These are phyloP conservation scores for Sesia apiformis DNA, from an alignment of 2,888 invertebrate species.

Conservation along the genomic window DNA sequence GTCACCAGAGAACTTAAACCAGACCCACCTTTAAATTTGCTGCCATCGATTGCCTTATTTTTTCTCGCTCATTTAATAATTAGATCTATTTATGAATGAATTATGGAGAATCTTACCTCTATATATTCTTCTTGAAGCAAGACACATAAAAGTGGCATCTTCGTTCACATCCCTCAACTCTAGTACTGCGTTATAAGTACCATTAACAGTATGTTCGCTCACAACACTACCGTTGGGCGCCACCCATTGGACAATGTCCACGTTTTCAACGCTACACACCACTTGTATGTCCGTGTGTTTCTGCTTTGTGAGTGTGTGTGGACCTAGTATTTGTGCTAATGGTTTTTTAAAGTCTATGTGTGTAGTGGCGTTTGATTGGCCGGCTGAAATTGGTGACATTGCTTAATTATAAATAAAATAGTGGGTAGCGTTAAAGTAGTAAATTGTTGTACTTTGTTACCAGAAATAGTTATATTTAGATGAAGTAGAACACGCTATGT, in stretches of 20 bases:
- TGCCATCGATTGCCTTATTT: too few species aligned
- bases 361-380: constrained; percentile 21
- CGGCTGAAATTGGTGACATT: constrained; percentile 49
- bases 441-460: too few species aligned
- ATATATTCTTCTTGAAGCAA: constrained; percentile 24
- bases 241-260: constrained; percentile 32
- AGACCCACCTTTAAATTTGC: too few species aligned
- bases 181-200: constrained; percentile 24
- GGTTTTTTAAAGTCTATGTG: constrained; percentile 18
- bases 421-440: too few species aligned
- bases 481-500: too few species aligned
- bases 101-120: constrained; percentile 23
- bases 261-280: constrained; percentile 40
- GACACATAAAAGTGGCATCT: constrained; percentile 44
- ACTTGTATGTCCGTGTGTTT: constrained; percentile 29
- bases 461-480: too few species aligned
- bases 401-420: too few species aligned
- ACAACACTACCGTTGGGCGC: constrained; percentile 22
- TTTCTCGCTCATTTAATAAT: too few species aligned
- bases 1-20: too few species aligned
- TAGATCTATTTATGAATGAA: too few species aligned
- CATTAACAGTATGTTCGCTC: constrained; percentile 18
- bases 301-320: constrained; percentile 27
- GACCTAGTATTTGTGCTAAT: constrained; percentile 43
- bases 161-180: constrained; percentile 31